Base-by-base conservation (phyloP, 2,888 invertebrate genomes). In the Ichneumoninae sp. region DNA sequence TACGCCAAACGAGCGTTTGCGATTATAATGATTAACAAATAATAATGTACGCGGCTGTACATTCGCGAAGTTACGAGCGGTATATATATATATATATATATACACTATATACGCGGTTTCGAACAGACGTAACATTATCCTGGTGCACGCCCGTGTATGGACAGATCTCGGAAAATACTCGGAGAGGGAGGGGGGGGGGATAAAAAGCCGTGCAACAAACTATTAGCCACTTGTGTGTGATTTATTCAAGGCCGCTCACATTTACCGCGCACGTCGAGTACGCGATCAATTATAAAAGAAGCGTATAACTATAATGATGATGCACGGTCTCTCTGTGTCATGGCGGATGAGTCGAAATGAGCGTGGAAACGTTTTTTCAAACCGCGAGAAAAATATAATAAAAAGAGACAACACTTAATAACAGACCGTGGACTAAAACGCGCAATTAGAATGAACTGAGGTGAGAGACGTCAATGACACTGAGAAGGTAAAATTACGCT, bases 221-320 rank as follows among this genome's bases (percentile, higher is more conserved):
- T 16, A 77, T 68, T 63, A 77, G 76, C 26, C 77, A 54, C 40
- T 81, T 68, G 47, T 52, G 57, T 65, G 70, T 66, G 65, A 85
- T 81, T 78, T 44, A 78, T 76, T 44, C 82, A 85, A 85, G 85
- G 85, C 54, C 82, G 68, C 22, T 47, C n/a, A 26, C 63, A 63
- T 70, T 83, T 54, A 26, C 69, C 50, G 68, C 50, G 81, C 78
- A 74, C 69, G 50, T 74, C 57, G 65, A 30, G 57, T 60, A 57
- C 63, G 73, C 71, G 79, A 82, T 85, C 82, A 79, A 82, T 82
- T 82, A 85, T 68, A 80, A 85, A 52, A 83, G 60, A 50, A 73
- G 50, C 36, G 40, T 68, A 73, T 50, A 54, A 73, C 52, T 57
- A 71, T 47, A 57, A 82, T 74, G 73, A 57, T 63, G 63, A 83